A percentile compares a stretch with the other conserved stretches of the same genome.
Evolutionary conservation across 2,888 invertebrate genomes (phyloP).

Genomic region (Dyspetes luteomarginatus): DNA sequence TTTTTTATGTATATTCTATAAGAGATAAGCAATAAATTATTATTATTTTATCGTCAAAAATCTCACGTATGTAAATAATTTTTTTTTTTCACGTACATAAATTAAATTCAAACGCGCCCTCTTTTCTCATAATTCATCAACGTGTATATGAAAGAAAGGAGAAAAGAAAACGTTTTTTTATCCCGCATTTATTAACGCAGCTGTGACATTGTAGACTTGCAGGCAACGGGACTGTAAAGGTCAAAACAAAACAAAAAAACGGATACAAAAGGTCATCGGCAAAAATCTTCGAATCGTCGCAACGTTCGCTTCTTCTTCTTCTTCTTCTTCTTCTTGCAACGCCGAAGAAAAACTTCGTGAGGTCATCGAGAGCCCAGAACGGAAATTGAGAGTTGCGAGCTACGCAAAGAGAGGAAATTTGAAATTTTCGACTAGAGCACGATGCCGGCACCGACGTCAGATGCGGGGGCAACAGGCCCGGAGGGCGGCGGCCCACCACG

Average conservation of each 20-base stretch:
- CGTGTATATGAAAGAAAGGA: neutral
- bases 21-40: too few relatives aligned
- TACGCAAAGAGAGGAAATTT: slow-evolving; percentile 11
- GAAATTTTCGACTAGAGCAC: slow-evolving; percentile 57
- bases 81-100: neutral
- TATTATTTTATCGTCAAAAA: too few relatives aligned
- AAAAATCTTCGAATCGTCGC: neutral
- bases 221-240: slow-evolving; percentile 25
- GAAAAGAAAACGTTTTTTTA: neutral
- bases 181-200: neutral
- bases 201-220: slow-evolving; percentile 34
- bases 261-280: neutral
- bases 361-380: neutral
- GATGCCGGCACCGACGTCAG: slow-evolving; percentile 84
- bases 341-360: neutral
- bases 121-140: neutral
- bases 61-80: too few relatives aligned
- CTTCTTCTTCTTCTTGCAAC: neutral
- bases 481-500: slow-evolving; percentile 89
- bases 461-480: slow-evolving; percentile 83
- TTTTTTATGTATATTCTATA: too few relatives aligned
- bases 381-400: neutral
- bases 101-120: neutral
- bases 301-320: neutral
- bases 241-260: neutral